Evolutionary conservation across 2,888 invertebrate species (phyloP).

Genomic region (Steinernema carpocapsae): DNA sequence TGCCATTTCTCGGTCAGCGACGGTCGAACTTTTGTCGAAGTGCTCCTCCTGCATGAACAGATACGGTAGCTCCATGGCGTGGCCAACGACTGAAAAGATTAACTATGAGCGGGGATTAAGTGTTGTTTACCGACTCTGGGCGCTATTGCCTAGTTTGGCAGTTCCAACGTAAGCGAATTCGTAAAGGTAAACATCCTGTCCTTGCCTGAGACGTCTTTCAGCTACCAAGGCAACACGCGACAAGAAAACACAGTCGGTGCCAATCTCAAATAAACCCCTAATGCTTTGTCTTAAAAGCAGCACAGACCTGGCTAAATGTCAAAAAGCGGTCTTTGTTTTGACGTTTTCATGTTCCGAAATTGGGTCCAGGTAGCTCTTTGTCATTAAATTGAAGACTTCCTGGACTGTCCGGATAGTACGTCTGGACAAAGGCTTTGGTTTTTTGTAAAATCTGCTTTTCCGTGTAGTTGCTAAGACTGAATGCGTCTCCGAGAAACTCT

Average conservation of each 20-base stretch:
- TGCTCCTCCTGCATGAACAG: not conserved
- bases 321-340: not conserved
- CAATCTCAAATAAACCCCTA: not conserved
- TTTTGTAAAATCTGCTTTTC: not conserved
- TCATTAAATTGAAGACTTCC: not conserved
- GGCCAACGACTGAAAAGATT: slow-evolving; percentile 6
- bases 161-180: not conserved
- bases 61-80: slow-evolving; percentile 18
- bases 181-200: slow-evolving; percentile 15
- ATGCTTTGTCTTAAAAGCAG: not conserved
- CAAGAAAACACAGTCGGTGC: slow-evolving; percentile 8
- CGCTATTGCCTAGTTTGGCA: not conserved
- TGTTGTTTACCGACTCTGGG: not conserved
- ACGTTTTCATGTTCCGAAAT: not conserved
- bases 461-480: not conserved
- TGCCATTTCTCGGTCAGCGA: not conserved
- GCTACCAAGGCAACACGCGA: not conserved
- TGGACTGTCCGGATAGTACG: not conserved
- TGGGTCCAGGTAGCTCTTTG: not conserved
- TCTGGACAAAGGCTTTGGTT: not conserved
- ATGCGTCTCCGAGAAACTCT: not conserved
- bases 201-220: not conserved
- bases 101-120: not conserved
- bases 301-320: not conserved
- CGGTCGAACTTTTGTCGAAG: not conserved